Evolutionary conservation across 1,140 invertebrate species (phyloP).

Genomic region (Palaemon carinicauda): DNA sequence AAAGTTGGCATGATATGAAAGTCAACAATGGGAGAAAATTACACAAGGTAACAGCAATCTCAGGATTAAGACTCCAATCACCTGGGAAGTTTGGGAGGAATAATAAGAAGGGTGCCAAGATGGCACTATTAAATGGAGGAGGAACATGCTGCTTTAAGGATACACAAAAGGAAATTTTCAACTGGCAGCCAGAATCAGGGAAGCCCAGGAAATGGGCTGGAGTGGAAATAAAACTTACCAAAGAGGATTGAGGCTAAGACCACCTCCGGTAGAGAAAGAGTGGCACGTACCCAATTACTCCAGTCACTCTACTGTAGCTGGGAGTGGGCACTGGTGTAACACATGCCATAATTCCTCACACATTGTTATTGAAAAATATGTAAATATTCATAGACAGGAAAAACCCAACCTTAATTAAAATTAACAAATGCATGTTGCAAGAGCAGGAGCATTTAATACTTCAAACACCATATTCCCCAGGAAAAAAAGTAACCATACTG

Average conservation of each 20-base stretch:
- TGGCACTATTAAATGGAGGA: no score
- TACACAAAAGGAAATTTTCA: no score
- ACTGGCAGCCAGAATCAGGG: not conserved
- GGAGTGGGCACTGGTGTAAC: not conserved
- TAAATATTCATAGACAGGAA: no score
- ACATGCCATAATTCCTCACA: conserved; percentile 16
- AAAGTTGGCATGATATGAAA: no score
- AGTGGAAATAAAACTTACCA: conserved; percentile 37
- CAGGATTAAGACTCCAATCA: no score
- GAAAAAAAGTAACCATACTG: not conserved
- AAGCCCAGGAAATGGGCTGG: not conserved
- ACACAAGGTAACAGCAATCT: no score
- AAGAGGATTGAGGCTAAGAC: conserved; percentile 7
- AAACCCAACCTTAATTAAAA: not conserved
- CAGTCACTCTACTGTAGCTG: conserved; percentile 9
- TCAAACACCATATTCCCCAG: no score
- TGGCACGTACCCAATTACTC: conserved; percentile 3
- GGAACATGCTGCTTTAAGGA: no score
- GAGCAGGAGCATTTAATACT: not conserved
- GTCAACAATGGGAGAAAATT: no score
- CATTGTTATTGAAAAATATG: not conserved
- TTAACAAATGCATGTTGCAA: not conserved
- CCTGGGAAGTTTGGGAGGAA: no score
- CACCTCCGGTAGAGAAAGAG: not conserved
- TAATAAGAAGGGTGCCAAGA: no score